phyloP scores from a whole-genome alignment of 2,113 vertebrate species.

The Amazona guildingii region DNA sequence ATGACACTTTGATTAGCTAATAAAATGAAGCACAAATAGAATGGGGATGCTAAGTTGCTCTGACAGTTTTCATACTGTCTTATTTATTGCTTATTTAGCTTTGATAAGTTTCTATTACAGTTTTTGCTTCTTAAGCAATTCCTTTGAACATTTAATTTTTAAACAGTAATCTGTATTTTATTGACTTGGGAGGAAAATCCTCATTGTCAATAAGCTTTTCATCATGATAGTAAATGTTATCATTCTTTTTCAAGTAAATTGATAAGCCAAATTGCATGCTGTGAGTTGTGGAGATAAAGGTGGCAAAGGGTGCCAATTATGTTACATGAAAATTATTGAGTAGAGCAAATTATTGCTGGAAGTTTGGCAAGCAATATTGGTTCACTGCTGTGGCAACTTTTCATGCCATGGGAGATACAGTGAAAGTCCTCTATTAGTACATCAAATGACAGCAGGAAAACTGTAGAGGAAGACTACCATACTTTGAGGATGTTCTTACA shows the following conservation, averaged over 20 bases:
- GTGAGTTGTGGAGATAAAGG: neutral
- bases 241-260: conserved; percentile 19
- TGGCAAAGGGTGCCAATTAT: conserved; percentile 10
- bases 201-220: conserved; percentile 54
- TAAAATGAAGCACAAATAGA: conserved; percentile 70
- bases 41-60: conserved; percentile 62
- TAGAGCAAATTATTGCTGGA: conserved; percentile 23
- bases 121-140: conserved; percentile 57
- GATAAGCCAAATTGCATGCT: conserved; percentile 15
- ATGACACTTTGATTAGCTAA: conserved; percentile 76
- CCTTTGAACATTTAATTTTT: conserved; percentile 67
- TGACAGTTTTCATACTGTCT: conserved; percentile 68
- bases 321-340: conserved; percentile 47
- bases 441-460: neutral
- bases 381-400: neutral
- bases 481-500: neutral
- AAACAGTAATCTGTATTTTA: conserved; percentile 67
- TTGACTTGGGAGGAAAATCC: conserved; percentile 50
- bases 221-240: conserved; percentile 34
- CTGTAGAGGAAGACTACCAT: neutral
- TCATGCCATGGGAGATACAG: neutral
- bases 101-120: conserved; percentile 59
- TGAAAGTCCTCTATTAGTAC: neutral
- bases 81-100: conserved; percentile 75
- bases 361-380: neutral